Evolutionary conservation across 2,888 invertebrate species (phyloP).

Genomic region (Lottia gigantea): DNA sequence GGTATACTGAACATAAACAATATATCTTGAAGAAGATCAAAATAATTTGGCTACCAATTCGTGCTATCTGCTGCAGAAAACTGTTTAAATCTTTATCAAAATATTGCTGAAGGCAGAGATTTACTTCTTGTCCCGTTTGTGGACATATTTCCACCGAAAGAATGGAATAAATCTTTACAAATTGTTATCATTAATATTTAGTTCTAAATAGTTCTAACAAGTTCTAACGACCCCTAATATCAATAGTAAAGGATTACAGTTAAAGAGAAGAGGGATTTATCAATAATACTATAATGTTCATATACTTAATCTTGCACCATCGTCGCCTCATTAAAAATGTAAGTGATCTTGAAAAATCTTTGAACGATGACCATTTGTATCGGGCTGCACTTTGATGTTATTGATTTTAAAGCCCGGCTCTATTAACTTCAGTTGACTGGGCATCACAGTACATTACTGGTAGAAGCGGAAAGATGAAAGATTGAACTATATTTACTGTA

Average conservation of each 20-base stretch:
- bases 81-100: too few relatives aligned
- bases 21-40: too few relatives aligned
- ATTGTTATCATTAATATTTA: slow-evolving; percentile 8
- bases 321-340: slow-evolving; percentile 9
- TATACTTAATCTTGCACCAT: slow-evolving; percentile 8
- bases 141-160: too few relatives aligned
- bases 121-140: too few relatives aligned
- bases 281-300: background rate
- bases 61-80: too few relatives aligned
- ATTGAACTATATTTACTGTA: background rate
- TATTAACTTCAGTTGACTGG: background rate
- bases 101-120: too few relatives aligned
- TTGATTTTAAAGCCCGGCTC: background rate
- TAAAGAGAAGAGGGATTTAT: background rate
- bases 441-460: slow-evolving; percentile 8
- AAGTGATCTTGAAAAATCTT: slow-evolving; percentile 7
- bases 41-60: too few relatives aligned
- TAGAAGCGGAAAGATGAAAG: background rate
- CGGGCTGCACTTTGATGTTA: background rate
- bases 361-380: slow-evolving; percentile 1
- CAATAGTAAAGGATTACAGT: too few relatives aligned
- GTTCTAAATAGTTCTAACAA: too few relatives aligned
- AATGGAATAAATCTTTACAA: background rate
- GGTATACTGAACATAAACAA: too few relatives aligned
- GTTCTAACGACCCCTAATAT: too few relatives aligned